phyloP scores from a whole-genome alignment of 2,113 vertebrate species.

The Oostethus manadensis region DNA sequence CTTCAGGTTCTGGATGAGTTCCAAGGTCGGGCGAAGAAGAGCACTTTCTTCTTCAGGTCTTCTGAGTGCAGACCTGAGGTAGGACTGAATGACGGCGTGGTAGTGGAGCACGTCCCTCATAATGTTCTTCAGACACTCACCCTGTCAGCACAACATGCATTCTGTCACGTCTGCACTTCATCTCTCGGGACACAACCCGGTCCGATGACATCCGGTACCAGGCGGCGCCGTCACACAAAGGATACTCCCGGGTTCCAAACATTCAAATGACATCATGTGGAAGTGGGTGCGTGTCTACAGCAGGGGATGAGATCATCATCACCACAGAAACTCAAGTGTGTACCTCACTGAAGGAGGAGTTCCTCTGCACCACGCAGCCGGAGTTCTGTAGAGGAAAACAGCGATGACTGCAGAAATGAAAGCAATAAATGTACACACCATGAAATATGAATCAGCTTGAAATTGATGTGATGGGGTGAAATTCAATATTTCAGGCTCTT shows the following conservation, averaged over 20 bases:
- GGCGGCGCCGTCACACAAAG: too few species aligned
- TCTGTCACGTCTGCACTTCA: not conserved
- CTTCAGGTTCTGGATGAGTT: conserved; percentile 34
- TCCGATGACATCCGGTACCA: too few species aligned
- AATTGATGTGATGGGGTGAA: not conserved
- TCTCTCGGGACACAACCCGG: too few species aligned
- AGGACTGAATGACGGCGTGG: conserved; percentile 31
- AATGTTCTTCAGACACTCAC: conserved; percentile 63
- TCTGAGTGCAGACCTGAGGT: conserved; percentile 17
- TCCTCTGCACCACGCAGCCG: conserved; percentile 57
- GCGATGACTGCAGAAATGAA: not conserved
- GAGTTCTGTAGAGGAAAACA: conserved; percentile 56
- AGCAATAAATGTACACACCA: not conserved
- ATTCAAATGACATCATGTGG: too few species aligned
- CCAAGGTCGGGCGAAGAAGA: conserved; percentile 20
- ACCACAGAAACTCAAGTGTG: not conserved
- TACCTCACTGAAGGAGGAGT: conserved; percentile 68
- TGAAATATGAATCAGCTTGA: not conserved
- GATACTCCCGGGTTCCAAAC: too few species aligned
- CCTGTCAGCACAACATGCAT: conserved; percentile 37
- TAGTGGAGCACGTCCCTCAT: conserved; percentile 62
- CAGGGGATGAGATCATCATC: not conserved
- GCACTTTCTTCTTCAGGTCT: not conserved
- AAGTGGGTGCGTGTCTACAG: too few species aligned
- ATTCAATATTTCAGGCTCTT: not conserved